Base-by-base conservation (phyloP, 2,113 vertebrate genomes). In the Stercorarius parasiticus region DNA sequence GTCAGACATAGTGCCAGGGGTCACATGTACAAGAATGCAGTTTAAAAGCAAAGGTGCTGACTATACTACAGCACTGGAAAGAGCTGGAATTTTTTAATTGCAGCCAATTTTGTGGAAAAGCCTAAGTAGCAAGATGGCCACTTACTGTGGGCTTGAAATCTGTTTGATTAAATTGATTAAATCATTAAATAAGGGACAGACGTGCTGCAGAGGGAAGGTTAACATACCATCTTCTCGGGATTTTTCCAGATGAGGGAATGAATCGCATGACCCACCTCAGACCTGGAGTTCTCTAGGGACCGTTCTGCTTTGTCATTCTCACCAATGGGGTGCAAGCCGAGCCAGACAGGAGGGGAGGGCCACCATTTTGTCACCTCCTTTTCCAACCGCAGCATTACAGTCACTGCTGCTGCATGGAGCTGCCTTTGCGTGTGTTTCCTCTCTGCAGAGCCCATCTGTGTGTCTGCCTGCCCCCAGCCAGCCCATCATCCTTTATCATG, bases 321-420 rank as follows among this genome's bases (percentile, higher is more conserved):
- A 1, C 23, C 0, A 43, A 74, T 34, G 23, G 11, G 40, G 52
- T 42, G 90, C 70, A 29, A 59, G 2, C 36, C 1, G 43, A 52
- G 69, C 49, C 67, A 82, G 80, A 71, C 62, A 8, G 78, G 76
- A 47, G 70, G 7, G 72, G 32, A 47, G 11, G 10, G 55, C 55
- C 73, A 47, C 82, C 71, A 79, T 79, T 78, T 83, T 79, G 66
- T 58, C n/a, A 49, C n/a, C 17, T 53, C n/a, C 50, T 62, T 40
- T 56, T n/a, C 10, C 43, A 83, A 47, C 22, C 0, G 0, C 58
- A 25, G 65, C 9, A 1, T 49, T 53, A 19, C 3, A 2, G n/a
- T 49, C 18, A 1, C 8, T 19, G 62, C 50, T 42, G 67, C 72
- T 64, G 25, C 27, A 2, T 0, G 40, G 34, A 69, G 50, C 26